These are phyloP conservation scores for Corythornis cristatus DNA, from an alignment of 2,113 vertebrate species.

Conservation along the genomic window DNA sequence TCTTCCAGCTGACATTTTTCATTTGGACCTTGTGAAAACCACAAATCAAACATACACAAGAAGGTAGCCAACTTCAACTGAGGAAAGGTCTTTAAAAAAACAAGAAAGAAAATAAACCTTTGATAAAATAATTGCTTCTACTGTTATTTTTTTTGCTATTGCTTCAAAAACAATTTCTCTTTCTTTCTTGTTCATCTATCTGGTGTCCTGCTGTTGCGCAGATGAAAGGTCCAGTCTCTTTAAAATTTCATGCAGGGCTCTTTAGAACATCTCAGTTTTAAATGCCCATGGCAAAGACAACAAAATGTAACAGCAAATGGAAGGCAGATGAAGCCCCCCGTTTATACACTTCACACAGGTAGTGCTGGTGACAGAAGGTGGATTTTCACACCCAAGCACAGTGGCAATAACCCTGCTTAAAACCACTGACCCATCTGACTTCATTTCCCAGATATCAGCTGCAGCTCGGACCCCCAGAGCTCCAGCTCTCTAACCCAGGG, in stretches of 20 bases:
- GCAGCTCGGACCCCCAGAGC: neutral
- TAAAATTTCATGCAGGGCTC: slow-evolving; percentile 81
- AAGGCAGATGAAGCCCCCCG: slow-evolving; percentile 70
- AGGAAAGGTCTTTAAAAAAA: slow-evolving; percentile 64
- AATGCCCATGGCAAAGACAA: slow-evolving; percentile 80
- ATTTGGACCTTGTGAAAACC: slow-evolving; percentile 59
- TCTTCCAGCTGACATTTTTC: slow-evolving; percentile 57
- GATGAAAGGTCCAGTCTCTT: slow-evolving; percentile 81
- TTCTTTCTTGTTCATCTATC: slow-evolving; percentile 73
- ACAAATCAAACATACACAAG: slow-evolving; percentile 70
- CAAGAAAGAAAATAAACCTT: slow-evolving; percentile 74
- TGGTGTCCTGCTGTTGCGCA: slow-evolving; percentile 73
- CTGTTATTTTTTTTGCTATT: slow-evolving; percentile 78
- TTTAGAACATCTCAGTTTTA: slow-evolving; percentile 76
- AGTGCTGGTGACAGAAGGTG: accelerated
- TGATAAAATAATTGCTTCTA: slow-evolving; percentile 82
- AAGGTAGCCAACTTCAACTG: slow-evolving; percentile 62
- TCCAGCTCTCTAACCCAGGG: neutral
- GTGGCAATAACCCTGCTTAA: neutral
- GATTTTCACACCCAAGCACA: neutral
- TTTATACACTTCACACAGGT: slow-evolving; percentile 62
- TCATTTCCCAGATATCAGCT: neutral
- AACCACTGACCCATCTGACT: neutral
- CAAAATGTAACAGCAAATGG: slow-evolving; percentile 77
- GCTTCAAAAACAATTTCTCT: slow-evolving; percentile 76